Evolutionary conservation across 2,797 vertebrate species (phyloP).

Genomic region (Sandelia bainsii): DNA sequence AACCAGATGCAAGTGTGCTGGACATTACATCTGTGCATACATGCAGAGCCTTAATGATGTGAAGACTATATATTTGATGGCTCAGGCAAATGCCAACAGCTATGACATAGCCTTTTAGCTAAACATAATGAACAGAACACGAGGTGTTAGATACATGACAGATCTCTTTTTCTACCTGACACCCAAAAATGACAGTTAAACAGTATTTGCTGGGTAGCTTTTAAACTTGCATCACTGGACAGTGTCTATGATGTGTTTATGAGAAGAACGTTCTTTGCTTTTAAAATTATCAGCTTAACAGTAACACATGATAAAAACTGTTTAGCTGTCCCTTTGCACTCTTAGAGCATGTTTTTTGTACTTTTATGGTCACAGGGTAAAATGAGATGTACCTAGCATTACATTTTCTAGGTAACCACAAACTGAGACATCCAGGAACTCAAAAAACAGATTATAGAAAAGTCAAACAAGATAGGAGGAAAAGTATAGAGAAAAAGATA

Average conservation of each 20-base stretch:
- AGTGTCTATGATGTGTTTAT: conserved; percentile 30
- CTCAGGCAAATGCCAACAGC: conserved; percentile 34
- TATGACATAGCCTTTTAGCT: conserved; percentile 39
- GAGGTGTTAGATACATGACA: too few species aligned
- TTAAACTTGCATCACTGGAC: conserved; percentile 20
- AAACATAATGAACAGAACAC: conserved; percentile 28
- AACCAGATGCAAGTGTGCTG: conserved; percentile 63
- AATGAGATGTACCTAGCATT: conserved; percentile 34
- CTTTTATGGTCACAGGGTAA: conserved; percentile 29
- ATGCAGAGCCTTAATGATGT: conserved; percentile 20
- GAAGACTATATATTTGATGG: conserved; percentile 14
- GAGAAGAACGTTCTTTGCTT: conserved; percentile 23
- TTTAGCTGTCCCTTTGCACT: conserved; percentile 20
- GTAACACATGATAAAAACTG: conserved; percentile 3
- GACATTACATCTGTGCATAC: conserved; percentile 52
- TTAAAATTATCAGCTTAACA: conserved; percentile 17
- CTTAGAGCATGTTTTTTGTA: conserved; percentile 24
- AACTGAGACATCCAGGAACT: neutral
- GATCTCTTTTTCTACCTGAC: conserved; percentile 48
- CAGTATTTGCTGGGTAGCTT: conserved; percentile 37
- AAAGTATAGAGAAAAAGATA: neutral
- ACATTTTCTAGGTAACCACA: conserved; percentile 28
- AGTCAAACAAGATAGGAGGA: conserved; percentile 2
- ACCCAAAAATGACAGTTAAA: conserved; percentile 26
- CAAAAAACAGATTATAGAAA: neutral